These are phyloP conservation scores for Plutomurus gul DNA, from an alignment of 1,140 invertebrate genomes.

Conservation along the genomic window DNA sequence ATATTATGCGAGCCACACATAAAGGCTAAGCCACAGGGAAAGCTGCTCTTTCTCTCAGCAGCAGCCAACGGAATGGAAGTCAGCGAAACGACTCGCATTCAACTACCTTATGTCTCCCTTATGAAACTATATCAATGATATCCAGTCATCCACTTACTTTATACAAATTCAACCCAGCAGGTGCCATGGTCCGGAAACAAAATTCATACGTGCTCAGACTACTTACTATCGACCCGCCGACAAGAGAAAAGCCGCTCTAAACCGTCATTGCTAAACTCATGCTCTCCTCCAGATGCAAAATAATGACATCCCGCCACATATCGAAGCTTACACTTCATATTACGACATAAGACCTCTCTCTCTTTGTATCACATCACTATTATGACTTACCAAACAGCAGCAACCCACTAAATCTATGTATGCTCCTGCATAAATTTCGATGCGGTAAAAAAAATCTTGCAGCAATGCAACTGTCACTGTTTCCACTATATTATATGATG, in stretches of 20 bases:
- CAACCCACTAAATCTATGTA: no score
- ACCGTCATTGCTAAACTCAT: constrained; percentile 7
- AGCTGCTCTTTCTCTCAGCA: background rate
- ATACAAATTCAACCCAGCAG: constrained; percentile 50
- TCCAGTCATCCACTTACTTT: constrained; percentile 27
- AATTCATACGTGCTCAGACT: constrained; percentile 53
- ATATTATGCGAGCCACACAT: background rate
- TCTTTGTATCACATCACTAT: background rate
- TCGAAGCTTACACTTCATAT: background rate
- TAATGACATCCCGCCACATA: background rate
- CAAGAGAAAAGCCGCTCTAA: constrained; percentile 21
- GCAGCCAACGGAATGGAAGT: background rate
- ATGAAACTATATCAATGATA: constrained; percentile 26
- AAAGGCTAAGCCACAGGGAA: background rate
- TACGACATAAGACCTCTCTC: no score
- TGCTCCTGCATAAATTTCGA: no score
- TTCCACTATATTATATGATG: no score
- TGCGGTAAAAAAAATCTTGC: no score
- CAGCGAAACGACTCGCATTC: background rate
- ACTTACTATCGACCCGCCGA: constrained; percentile 41
- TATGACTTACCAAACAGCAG: background rate
- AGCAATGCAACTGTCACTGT: no score
- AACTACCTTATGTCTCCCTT: constrained; percentile 1
- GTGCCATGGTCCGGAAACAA: constrained; percentile 54
- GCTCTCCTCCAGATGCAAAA: no score